Evolutionary conservation across 2,113 vertebrate species (phyloP).

Genomic region (Rhinolophus ferrumequinum): DNA sequence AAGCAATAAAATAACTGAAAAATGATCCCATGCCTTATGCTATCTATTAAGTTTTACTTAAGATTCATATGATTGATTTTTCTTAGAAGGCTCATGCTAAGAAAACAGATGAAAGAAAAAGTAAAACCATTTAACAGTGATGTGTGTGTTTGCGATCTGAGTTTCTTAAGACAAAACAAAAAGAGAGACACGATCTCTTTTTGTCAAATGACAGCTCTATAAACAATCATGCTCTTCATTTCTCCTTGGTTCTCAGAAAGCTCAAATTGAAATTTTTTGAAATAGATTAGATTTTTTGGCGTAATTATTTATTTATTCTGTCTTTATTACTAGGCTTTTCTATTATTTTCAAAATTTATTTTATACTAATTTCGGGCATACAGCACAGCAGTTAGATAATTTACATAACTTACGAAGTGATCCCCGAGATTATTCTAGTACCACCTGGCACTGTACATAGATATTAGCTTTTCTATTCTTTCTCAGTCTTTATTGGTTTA

Average conservation of each 20-base stretch:
- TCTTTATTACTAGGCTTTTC: background rate
- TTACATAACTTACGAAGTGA: too few species aligned
- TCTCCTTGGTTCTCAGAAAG: background rate
- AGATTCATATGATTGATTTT: background rate
- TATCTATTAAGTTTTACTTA: constrained; percentile 23
- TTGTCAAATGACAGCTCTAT: background rate
- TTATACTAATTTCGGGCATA: too few species aligned
- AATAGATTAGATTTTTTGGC: background rate
- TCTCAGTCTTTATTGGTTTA: background rate
- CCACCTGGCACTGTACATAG: too few species aligned
- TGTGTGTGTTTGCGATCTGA: background rate
- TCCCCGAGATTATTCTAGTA: too few species aligned
- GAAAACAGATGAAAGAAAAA: background rate
- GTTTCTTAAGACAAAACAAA: background rate
- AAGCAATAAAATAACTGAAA: constrained; percentile 28
- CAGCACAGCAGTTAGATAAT: too few species aligned
- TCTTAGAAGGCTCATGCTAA: background rate
- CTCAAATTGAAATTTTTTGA: background rate
- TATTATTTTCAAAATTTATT: too few species aligned
- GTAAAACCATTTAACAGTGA: background rate
- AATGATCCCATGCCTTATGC: background rate
- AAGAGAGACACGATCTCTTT: background rate
- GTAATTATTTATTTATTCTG: constrained; percentile 17
- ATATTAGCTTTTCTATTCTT: background rate
- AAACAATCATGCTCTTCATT: background rate